Evolutionary conservation across 2,113 vertebrate genomes (phyloP), one percentile per base, ranked within the genome.

Genomic region (Ranitomeya variabilis): DNA sequence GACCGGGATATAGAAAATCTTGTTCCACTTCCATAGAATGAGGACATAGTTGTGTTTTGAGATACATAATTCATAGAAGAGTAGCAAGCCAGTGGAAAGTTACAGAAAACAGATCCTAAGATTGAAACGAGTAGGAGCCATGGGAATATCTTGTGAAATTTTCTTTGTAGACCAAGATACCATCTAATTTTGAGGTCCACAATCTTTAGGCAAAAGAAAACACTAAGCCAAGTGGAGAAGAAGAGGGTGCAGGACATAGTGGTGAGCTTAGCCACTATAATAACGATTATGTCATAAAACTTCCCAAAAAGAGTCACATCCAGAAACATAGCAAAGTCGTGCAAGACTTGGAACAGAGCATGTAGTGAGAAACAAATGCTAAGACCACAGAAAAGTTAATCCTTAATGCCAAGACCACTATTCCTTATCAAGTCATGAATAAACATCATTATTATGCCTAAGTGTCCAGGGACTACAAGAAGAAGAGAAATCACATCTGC

Each of bases 181-280:
- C 64, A 66, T 66, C 4, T 66, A 2, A n/a, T 66, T 19, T 66
- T 66, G 64, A 66, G 64, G 64, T 66, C n/a, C 7, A 66, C 64
- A n/a, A 66, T 66, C 64, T 66, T 66, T 10, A 66, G 64, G n/a
- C 64, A 66, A 21, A 66, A 66, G 64, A n/a, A 8, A 66, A n/a
- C 64, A n/a, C 64, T 66, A 66, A 66, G 64, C 64, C 64, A 66
- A 66, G 64, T 66, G 64, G 64, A 66, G 69, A 73, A 73, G 26
- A 31, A 73, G 69, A 73, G 69, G 69, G 16, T 73, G 69, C 69
- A 73, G 69, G 69, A 37, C 23, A 73, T 73, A 4, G 69, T 37
- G 26, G 69, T 15, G 26, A 73, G 26, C 69, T n/a, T 2, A n/a
- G 16, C 7, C 6, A 31, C 31, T 6, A 16, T 1, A 7, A 73